A percentile compares a stretch with the other conserved stretches of the same genome.
phyloP scores from a whole-genome alignment of 2,888 invertebrate species.

The Lymantria dispar region DNA sequence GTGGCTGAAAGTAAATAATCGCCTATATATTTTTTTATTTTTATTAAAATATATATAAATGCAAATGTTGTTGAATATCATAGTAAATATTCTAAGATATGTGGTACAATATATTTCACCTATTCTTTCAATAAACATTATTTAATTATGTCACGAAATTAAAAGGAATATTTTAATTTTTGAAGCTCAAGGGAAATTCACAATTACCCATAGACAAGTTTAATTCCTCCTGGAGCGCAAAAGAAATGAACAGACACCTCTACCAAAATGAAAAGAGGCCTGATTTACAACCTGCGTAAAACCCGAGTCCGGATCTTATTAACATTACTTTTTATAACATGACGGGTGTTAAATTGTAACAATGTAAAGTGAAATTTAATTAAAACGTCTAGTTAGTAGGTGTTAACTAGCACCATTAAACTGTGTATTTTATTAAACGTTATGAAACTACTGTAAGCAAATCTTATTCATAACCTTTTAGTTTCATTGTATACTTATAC shows the following conservation, averaged over 20 bases:
- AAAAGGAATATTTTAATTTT: constrained; percentile 25
- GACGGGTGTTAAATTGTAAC: constrained; percentile 72
- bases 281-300: constrained; percentile 76
- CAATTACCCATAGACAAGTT: constrained; percentile 69
- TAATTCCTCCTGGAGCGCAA: constrained; percentile 64
- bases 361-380: constrained; percentile 76
- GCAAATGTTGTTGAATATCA: too few relatives aligned
- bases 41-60: too few relatives aligned
- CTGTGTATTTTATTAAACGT: constrained; percentile 40
- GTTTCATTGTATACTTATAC: too few relatives aligned
- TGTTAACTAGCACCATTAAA: constrained; percentile 70
- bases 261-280: constrained; percentile 73
- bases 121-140: background rate
- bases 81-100: too few relatives aligned
- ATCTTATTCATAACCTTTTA: too few relatives aligned
- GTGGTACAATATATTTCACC: too few relatives aligned
- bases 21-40: too few relatives aligned
- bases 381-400: constrained; percentile 70
- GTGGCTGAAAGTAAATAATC: too few relatives aligned
- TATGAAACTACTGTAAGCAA: too few relatives aligned
- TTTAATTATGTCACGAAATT: background rate
- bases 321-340: constrained; percentile 80
- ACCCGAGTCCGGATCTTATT: constrained; percentile 71
- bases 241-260: constrained; percentile 76
- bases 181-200: constrained; percentile 42